phyloP scores from a whole-genome alignment of 1,140 invertebrate species.

The Melanaphis sacchari region DNA sequence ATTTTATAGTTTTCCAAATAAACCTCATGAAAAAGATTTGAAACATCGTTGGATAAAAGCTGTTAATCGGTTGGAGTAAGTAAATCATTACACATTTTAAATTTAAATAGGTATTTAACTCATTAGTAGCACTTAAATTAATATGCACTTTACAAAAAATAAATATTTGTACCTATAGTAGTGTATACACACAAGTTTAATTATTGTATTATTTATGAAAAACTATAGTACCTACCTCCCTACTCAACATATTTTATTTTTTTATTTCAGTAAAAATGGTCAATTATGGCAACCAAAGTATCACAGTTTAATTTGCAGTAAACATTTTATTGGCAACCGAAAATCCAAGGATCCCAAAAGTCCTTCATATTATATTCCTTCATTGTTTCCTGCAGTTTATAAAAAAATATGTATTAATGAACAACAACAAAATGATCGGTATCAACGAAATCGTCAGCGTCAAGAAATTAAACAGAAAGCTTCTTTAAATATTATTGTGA shows the following conservation, averaged over 20 bases:
- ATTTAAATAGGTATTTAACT: neutral
- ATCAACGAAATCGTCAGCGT: neutral
- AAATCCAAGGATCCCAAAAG: neutral
- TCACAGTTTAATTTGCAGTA: neutral
- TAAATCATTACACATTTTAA: neutral
- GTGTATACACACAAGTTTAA: too few relatives aligned
- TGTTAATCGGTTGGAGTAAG: conserved; percentile 13
- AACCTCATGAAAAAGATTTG: conserved; percentile 8
- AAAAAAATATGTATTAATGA: neutral
- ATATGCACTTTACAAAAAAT: too few relatives aligned
- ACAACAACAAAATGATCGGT: neutral
- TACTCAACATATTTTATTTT: neutral
- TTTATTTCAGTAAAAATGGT: neutral
- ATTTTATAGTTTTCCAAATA: conserved; percentile 6
- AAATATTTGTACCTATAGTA: too few relatives aligned
- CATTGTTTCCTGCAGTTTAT: neutral
- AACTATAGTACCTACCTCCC: neutral
- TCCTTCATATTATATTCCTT: conserved; percentile 3
- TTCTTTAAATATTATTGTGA: too few relatives aligned
- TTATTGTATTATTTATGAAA: neutral
- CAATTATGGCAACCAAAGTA: conserved; percentile 24
- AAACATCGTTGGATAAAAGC: neutral
- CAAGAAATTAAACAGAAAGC: neutral
- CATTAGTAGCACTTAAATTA: too few relatives aligned
- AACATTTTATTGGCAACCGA: conserved; percentile 4